Conservation (phyloP, 2,113 vertebrate species). For the Edolisoma coerulescens region DNA sequence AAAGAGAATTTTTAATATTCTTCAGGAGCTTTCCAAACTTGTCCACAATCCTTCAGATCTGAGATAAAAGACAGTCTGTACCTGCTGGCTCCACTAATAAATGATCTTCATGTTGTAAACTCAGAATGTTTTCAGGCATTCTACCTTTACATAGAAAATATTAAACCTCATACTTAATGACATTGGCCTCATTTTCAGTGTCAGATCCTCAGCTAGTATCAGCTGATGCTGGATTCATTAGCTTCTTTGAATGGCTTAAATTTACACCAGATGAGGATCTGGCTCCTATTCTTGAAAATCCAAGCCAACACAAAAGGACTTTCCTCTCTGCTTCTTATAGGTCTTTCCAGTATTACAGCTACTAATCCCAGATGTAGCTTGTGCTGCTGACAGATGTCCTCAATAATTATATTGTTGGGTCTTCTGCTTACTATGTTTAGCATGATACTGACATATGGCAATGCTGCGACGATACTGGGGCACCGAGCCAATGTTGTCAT, state of each 20-base stretch:
- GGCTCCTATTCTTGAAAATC: constrained; percentile 31
- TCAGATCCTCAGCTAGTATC: neutral
- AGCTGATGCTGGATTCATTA: neutral
- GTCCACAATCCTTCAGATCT: neutral
- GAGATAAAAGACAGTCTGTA: constrained; percentile 20
- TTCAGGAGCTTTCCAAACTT: neutral
- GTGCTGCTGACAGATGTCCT: constrained; percentile 67
- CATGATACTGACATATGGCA: constrained; percentile 67
- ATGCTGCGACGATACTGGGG: neutral
- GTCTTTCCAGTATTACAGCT: constrained; percentile 52
- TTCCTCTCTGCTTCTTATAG: constrained; percentile 34
- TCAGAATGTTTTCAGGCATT: neutral
- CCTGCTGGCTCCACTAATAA: neutral
- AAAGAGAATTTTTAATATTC: neutral
- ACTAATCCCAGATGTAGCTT: constrained; percentile 67
- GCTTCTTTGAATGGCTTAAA: neutral
- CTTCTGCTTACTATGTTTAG: constrained; percentile 62
- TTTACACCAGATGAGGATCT: constrained; percentile 33
- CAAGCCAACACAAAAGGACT: constrained; percentile 33
- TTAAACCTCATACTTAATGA: neutral
- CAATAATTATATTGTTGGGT: constrained; percentile 70
- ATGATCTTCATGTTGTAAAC: neutral
- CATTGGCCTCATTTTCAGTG: neutral
- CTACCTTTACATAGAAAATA: neutral
- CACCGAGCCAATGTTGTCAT: constrained; percentile 65